Base-by-base conservation (phyloP, 1,140 invertebrate genomes). In the Sarcophaga bullata region DNA sequence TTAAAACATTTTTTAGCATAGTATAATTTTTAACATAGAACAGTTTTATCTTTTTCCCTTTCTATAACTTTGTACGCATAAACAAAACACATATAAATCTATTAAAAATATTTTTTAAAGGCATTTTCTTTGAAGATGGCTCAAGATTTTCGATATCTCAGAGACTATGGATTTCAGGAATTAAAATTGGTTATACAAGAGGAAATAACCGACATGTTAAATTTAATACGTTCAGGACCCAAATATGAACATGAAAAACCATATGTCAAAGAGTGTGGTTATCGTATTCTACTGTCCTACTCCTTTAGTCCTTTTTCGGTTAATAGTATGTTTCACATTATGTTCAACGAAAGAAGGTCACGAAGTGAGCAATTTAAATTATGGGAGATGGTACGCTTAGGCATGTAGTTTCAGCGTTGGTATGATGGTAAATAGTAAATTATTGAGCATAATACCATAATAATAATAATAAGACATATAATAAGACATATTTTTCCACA, bases 71-170 rank as follows among this genome's bases (percentile, higher is more conserved):
- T n/a, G n/a, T n/a, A n/a, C n/a, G n/a, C n/a, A n/a, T 75, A 37
- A 37, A 75, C 11, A 13, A n/a, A n/a, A 11, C 2, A 75, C 3
- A 17, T 75, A 1, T 17, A 15, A n/a, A n/a, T 75, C 73, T 75
- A 17, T 19, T 75, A 75, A 13, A 1, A 11, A 37, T 19, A 75
- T 19, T 75, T 19, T 50, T 37, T 13, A 1, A 83, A 94, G 94
- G 94, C 8, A 92, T 95, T 49, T 94, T 94, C 86, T 94, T 95
- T 83, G 92, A 92, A 15, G 93, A 94, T 48, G 94, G 93, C 5
- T 86, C 90, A 19, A n/a, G n/a, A n/a, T 0, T 88, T 96, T 5
- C 91, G 93, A 1, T 92, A 94, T 82, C 91, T 96, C 84, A 88
- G 94, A 17, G 94, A 95, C 84, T 94, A 93, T 85, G 95, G 95